Conservation (phyloP, 2,888 invertebrate species). For the Tinea semifulvella region DNA sequence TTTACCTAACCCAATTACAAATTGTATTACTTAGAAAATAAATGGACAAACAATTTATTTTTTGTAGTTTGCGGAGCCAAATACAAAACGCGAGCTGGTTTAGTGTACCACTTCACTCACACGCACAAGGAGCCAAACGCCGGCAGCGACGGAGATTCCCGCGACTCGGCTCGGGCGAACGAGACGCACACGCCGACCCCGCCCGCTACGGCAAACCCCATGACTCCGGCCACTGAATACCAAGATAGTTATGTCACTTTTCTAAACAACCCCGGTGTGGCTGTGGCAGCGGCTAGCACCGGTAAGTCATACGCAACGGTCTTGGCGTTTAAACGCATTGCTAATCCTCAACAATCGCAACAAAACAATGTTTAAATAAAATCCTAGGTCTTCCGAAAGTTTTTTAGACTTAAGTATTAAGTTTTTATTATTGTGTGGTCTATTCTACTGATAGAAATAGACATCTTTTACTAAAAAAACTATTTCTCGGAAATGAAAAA, state of each 20-base stretch:
- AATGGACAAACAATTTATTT: neutral
- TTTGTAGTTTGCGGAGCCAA: constrained; percentile 90
- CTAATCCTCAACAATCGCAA: too few relatives aligned
- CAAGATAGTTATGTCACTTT: constrained; percentile 75
- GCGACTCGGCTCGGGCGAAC: constrained; percentile 32
- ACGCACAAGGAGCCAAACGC: constrained; percentile 75
- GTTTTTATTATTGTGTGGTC: too few relatives aligned
- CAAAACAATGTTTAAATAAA: too few relatives aligned
- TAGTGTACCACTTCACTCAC: constrained; percentile 95
- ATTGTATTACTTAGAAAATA: neutral
- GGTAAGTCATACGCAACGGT: neutral
- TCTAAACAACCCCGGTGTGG: constrained; percentile 66
- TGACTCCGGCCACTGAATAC: constrained; percentile 57
- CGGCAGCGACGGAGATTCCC: constrained; percentile 40
- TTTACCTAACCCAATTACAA: neutral
- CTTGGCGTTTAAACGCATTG: too few relatives aligned
- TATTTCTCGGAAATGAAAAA: too few relatives aligned
- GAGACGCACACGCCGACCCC: constrained; percentile 28
- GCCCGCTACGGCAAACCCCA: constrained; percentile 25
- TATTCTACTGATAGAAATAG: too few relatives aligned
- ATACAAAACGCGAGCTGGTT: constrained; percentile 95
- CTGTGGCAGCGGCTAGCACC: constrained; percentile 5
- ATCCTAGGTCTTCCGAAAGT: too few relatives aligned
- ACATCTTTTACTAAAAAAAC: too few relatives aligned
- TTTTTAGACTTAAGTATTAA: too few relatives aligned